These are phyloP conservation scores for Herpetotheres cachinnans DNA, from an alignment of 2,113 vertebrate genomes.

Conservation along the genomic window DNA sequence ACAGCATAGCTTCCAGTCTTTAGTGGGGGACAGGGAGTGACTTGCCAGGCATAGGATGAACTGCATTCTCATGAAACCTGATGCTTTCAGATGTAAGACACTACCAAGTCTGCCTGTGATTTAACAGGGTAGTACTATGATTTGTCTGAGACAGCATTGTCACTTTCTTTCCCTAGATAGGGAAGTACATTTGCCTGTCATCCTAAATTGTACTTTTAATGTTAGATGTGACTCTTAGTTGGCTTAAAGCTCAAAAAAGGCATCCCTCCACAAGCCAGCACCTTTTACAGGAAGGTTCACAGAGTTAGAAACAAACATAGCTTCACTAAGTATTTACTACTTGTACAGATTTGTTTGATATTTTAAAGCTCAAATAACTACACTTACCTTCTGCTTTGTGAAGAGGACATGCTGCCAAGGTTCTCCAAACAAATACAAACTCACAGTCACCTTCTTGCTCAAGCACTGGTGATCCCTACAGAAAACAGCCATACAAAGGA, in stretches of 20 bases:
- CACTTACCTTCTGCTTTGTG: slow-evolving; percentile 80
- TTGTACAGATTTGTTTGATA: background rate
- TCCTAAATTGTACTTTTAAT: background rate
- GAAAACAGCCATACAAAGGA: background rate
- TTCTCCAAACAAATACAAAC: slow-evolving; percentile 93
- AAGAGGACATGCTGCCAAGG: slow-evolving; percentile 89
- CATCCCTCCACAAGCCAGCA: background rate
- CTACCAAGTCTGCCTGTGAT: background rate
- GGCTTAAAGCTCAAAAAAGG: background rate
- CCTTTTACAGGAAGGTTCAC: background rate
- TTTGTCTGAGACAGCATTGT: background rate
- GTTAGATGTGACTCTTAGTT: background rate
- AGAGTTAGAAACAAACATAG: background rate
- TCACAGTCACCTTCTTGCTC: slow-evolving; percentile 85
- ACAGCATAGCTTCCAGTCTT: background rate
- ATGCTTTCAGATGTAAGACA: background rate
- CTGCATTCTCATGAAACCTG: fast-evolving
- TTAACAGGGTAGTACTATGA: background rate
- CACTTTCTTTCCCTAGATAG: background rate
- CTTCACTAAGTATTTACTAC: background rate
- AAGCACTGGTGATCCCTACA: slow-evolving; percentile 87
- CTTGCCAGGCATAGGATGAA: background rate
- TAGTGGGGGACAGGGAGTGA: background rate
- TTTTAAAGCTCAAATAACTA: background rate
- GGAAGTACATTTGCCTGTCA: background rate